phyloP scores from a whole-genome alignment of 2,888 invertebrate genomes.

The Oithona nana region DNA sequence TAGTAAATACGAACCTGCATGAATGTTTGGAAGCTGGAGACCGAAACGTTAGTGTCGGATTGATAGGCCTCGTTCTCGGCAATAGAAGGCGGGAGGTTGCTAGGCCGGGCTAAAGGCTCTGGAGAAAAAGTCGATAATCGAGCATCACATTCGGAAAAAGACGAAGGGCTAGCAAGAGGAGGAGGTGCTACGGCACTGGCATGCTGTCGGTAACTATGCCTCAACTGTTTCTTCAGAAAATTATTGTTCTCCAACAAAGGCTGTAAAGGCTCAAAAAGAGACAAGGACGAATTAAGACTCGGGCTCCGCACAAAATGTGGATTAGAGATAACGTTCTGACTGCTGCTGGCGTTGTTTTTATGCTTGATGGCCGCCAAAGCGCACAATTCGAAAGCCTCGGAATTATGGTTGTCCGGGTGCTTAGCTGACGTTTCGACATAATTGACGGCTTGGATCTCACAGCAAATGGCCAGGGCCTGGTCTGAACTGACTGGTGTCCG shows the following conservation, averaged over 20 bases:
- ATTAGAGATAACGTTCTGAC: not conserved
- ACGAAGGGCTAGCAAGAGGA: not conserved
- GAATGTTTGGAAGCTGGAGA: not conserved
- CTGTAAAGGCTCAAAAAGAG: not conserved
- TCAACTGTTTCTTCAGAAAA: not conserved
- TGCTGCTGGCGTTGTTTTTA: not conserved
- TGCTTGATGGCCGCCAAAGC: slow-evolving; percentile 36
- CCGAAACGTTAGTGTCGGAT: not conserved
- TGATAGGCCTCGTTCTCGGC: not conserved
- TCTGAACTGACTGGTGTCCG: slow-evolving; percentile 40
- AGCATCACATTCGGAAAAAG: not conserved
- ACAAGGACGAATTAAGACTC: slow-evolving; percentile 4
- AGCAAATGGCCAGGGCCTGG: slow-evolving; percentile 42
- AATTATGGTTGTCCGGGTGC: slow-evolving; percentile 39
- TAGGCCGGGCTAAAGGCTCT: not conserved
- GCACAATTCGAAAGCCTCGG: slow-evolving; percentile 45
- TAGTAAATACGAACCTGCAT: too few species aligned
- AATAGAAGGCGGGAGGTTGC: not conserved
- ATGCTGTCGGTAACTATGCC: not conserved
- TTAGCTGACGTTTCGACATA: slow-evolving; percentile 46
- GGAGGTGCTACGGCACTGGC: not conserved
- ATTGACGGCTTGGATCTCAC: slow-evolving; percentile 42
- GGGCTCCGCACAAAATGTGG: slow-evolving; percentile 1
- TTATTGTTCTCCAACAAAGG: not conserved
- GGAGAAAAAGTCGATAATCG: not conserved